Evolutionary conservation across 2,113 vertebrate genomes (phyloP).

Genomic region (Pluvianellus socialis): DNA sequence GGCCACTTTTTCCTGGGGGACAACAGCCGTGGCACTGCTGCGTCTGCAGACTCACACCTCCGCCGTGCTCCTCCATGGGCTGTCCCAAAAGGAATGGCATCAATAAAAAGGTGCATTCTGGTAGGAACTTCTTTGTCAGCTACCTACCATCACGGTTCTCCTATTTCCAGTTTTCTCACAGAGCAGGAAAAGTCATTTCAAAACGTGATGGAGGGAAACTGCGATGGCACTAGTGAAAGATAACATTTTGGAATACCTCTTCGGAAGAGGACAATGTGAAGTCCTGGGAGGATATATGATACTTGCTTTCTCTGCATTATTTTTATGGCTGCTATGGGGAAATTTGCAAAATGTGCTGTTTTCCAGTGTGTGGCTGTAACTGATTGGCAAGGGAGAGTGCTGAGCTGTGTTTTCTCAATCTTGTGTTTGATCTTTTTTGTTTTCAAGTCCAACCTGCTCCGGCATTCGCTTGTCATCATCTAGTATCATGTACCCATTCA

Average conservation of each 20-base stretch:
- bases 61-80: fast-evolving
- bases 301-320: not conserved
- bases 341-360: not conserved
- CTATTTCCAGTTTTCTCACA: not conserved
- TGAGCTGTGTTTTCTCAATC: conserved; percentile 9
- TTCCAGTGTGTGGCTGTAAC: not conserved
- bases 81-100: not conserved
- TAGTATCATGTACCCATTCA: not conserved
- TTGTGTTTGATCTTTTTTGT: conserved; percentile 7
- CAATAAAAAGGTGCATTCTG: not conserved
- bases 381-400: not conserved
- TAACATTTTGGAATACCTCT: not conserved
- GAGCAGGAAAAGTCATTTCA: not conserved
- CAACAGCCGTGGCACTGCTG: fast-evolving
- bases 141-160: not conserved
- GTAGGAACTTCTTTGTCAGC: not conserved
- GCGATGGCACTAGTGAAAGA: not conserved
- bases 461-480: not conserved
- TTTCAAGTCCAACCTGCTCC: not conserved
- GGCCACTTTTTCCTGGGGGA: not conserved
- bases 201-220: not conserved
- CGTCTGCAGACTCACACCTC: not conserved
- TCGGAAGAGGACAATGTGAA: not conserved
- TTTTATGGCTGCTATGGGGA: not conserved
- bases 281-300: not conserved